A percentile compares a stretch with the other conserved stretches of the same genome.
Evolutionary conservation across 2,888 invertebrate species (phyloP).

Genomic region (Fabriciana adippe): DNA sequence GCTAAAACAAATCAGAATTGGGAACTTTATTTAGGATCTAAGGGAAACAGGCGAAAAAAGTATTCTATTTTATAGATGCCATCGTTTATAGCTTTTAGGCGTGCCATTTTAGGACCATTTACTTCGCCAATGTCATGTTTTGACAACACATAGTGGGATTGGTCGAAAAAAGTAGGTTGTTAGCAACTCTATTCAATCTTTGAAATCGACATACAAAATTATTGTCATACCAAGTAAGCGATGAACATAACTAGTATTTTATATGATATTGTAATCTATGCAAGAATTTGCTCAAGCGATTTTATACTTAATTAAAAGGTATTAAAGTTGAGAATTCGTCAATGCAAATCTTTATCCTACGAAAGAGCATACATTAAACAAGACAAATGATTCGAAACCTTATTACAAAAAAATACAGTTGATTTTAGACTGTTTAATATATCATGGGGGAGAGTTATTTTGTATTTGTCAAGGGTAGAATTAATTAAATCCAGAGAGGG

Average conservation of each 20-base stretch:
- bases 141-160: too few relatives aligned
- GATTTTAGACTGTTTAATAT: background rate
- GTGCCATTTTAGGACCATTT: too few relatives aligned
- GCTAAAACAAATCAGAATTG: too few relatives aligned
- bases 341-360: background rate
- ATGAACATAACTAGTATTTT: conserved; percentile 18
- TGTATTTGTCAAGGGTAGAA: conserved; percentile 44
- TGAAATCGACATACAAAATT: background rate
- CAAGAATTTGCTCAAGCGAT: too few relatives aligned
- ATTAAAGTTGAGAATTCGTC: background rate
- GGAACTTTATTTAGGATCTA: too few relatives aligned
- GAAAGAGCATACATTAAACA: background rate
- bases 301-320: too few relatives aligned
- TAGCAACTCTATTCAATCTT: too few relatives aligned
- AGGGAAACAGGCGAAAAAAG: too few relatives aligned
- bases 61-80: too few relatives aligned
- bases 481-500: conserved; percentile 43
- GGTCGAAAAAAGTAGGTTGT: too few relatives aligned
- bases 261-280: background rate
- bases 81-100: too few relatives aligned
- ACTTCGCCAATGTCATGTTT: too few relatives aligned
- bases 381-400: background rate
- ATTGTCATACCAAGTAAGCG: conserved; percentile 14
- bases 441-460: conserved; percentile 13
- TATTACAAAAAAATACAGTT: background rate